These are phyloP conservation scores for Chelonus formosanus DNA, from an alignment of 2,888 invertebrate species.

Conservation along the genomic window DNA sequence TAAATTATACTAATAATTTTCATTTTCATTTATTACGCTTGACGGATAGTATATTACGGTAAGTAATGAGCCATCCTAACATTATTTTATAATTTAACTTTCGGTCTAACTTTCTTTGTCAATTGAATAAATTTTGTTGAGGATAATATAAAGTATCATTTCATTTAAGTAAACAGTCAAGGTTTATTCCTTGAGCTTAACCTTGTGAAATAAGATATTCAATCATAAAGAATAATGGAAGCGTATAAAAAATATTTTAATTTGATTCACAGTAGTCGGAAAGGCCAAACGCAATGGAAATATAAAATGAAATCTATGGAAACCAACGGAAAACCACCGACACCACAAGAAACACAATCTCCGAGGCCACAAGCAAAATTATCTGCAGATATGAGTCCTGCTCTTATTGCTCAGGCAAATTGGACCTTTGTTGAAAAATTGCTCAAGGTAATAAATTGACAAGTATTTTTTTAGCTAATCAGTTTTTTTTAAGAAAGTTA, in stretches of 20 bases:
- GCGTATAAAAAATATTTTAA: neutral
- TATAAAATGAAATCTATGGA: slow-evolving; percentile 64
- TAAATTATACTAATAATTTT: slow-evolving; percentile 24
- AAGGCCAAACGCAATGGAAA: slow-evolving; percentile 63
- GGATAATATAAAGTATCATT: no score
- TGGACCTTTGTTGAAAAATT: slow-evolving; percentile 98
- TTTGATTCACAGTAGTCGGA: slow-evolving; percentile 53
- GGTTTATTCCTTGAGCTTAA: no score
- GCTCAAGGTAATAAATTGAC: slow-evolving; percentile 77
- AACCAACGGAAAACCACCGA: slow-evolving; percentile 56
- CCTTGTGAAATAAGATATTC: neutral
- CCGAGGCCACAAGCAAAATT: slow-evolving; percentile 67
- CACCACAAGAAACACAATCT: slow-evolving; percentile 61
- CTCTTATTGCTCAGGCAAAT: slow-evolving; percentile 94
- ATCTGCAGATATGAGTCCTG: slow-evolving; percentile 79
- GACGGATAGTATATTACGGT: slow-evolving; percentile 59
- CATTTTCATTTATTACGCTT: slow-evolving; percentile 47
- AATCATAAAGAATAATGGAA: neutral
- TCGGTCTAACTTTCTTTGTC: slow-evolving; percentile 12
- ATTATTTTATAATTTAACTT: neutral
- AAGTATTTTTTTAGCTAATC: neutral
- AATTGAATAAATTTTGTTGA: no score
- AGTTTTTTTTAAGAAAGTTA: no score
- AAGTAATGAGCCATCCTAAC: slow-evolving; percentile 46
- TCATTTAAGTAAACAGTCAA: no score